Conservation (phyloP, 2,113 vertebrate genomes). For the Prionailurus bengalensis region DNA sequence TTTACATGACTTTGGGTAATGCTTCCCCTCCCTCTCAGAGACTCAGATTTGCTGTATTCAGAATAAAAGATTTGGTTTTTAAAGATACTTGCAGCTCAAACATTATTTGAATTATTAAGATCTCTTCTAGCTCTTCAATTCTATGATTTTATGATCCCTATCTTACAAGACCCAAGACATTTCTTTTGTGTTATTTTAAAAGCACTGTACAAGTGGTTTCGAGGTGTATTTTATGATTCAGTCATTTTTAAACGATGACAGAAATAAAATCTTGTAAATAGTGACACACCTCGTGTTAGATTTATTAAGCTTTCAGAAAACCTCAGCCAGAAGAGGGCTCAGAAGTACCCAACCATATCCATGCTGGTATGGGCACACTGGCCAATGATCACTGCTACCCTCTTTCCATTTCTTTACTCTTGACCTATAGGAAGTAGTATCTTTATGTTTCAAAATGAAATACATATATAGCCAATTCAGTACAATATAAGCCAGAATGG, state of each 20-base stretch:
- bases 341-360: background rate
- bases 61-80: slow-evolving; percentile 33
- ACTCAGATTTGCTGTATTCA: slow-evolving; percentile 41
- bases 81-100: slow-evolving; percentile 41
- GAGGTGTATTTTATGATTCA: background rate
- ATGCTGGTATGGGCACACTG: background rate
- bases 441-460: slow-evolving; percentile 25
- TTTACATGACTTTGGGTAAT: background rate
- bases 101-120: background rate
- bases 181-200: slow-evolving; percentile 60
- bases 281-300: background rate
- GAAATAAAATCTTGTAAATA: slow-evolving; percentile 19
- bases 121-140: slow-evolving; percentile 43
- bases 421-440: background rate
- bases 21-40: background rate
- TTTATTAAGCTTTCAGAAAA: slow-evolving; percentile 39
- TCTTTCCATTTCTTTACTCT: background rate
- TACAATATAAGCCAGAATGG: background rate
- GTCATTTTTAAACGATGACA: slow-evolving; percentile 48
- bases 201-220: slow-evolving; percentile 12
- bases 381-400: too few relatives aligned
- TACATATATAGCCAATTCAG: background rate
- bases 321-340: background rate
- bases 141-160: slow-evolving; percentile 21
- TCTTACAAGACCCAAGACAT: slow-evolving; percentile 28